A percentile compares a stretch with the other conserved stretches of the same genome.
Evolutionary conservation across 1,140 invertebrate genomes (phyloP).

Genomic region (Bombus pascuorum): DNA sequence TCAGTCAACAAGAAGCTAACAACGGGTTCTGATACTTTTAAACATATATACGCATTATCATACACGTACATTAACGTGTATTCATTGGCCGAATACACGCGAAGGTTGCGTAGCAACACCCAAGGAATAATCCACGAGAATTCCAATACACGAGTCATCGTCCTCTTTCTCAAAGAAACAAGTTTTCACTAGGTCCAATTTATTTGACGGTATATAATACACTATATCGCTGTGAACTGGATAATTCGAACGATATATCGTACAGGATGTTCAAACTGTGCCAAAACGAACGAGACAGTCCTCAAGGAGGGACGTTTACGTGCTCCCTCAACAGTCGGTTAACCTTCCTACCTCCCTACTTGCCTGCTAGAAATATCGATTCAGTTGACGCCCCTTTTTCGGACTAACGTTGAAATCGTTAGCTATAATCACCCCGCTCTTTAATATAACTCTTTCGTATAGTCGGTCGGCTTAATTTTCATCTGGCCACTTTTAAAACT

Average conservation of each 20-base stretch:
- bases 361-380: slow-evolving; percentile 16
- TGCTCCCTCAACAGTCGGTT: neutral
- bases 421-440: neutral
- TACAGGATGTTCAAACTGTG: neutral
- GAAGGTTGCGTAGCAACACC: neutral
- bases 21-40: neutral
- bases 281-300: neutral
- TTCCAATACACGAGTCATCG: neutral
- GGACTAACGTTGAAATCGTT: neutral
- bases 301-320: neutral
- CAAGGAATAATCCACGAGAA: neutral
- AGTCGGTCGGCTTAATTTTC: neutral
- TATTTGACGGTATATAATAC: neutral
- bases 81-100: fast-evolving
- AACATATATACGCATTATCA: neutral
- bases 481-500: neutral
- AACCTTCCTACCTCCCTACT: neutral
- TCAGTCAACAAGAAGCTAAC: too few species aligned
- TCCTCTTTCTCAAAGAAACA: neutral
- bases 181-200: neutral
- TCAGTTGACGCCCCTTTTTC: slow-evolving; percentile 24
- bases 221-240: neutral
- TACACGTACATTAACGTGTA: neutral
- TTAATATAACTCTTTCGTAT: neutral
- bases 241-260: neutral